These are phyloP conservation scores for Lagopus muta DNA, from an alignment of 2,113 vertebrate species.

Conservation along the genomic window DNA sequence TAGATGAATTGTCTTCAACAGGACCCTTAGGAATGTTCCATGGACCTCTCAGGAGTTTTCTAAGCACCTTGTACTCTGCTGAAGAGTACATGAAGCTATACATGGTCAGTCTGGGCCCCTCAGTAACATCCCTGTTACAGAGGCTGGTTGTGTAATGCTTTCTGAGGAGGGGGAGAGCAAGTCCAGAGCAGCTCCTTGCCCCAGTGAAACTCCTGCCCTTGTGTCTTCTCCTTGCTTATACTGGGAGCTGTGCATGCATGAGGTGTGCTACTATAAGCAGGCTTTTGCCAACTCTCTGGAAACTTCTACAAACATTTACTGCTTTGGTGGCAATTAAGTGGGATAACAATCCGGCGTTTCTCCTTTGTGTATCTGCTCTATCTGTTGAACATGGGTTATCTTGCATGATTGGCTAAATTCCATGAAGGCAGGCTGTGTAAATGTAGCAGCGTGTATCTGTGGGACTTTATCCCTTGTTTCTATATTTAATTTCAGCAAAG, in stretches of 20 bases:
- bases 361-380: neutral
- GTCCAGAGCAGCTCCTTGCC: neutral
- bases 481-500: neutral
- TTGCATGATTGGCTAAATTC: neutral
- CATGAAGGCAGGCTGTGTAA: neutral
- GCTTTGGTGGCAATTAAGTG: neutral
- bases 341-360: neutral
- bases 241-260: neutral
- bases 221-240: neutral
- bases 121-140: neutral
- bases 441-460: neutral
- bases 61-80: neutral
- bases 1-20: neutral
- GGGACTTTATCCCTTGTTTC: neutral
- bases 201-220: neutral
- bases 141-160: neutral
- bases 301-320: neutral
- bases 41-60: neutral
- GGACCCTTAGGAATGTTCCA: neutral
- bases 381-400: neutral
- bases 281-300: neutral
- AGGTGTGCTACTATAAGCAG: neutral
- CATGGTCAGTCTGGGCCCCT: neutral
- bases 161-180: neutral
- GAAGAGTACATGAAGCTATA: neutral